phyloP scores from a whole-genome alignment of 2,113 vertebrate species.

The Rattus rattus region DNA sequence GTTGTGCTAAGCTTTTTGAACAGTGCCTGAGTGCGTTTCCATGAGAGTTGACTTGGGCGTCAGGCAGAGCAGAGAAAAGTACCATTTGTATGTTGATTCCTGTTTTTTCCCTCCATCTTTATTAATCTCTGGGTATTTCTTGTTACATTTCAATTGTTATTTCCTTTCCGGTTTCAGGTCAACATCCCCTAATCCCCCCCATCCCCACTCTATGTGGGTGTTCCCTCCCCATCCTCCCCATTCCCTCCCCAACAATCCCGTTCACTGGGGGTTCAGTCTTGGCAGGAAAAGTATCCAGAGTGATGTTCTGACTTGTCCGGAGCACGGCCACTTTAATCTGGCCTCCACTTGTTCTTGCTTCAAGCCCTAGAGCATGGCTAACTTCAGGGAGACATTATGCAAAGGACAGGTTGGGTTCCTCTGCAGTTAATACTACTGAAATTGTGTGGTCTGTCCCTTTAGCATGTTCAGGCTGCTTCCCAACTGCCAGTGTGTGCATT shows the following conservation, averaged over 20 bases:
- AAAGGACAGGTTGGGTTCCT: neutral
- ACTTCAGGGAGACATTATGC: neutral
- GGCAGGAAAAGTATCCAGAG: neutral
- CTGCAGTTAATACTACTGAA: neutral
- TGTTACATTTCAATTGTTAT: no score
- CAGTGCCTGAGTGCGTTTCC: neutral
- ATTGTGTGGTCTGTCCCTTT: neutral
- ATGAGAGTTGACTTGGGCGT: constrained; percentile 15
- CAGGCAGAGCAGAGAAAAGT: neutral
- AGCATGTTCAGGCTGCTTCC: neutral
- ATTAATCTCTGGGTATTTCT: no score
- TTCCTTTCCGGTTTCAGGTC: no score
- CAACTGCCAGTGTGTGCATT: neutral
- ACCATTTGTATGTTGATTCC: neutral
- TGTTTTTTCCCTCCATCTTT: neutral
- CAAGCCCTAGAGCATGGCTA: neutral
- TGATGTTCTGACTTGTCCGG: neutral
- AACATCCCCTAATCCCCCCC: no score
- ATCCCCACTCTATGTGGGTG: no score
- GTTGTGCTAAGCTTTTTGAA: constrained; percentile 13
- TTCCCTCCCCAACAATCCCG: no score
- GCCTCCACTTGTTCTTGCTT: neutral
- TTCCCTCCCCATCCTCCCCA: no score
- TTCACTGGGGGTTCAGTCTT: no score
- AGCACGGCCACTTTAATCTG: neutral